Evolutionary conservation across 2,797 vertebrate species (phyloP), one percentile per base, ranked within the genome.

Genomic region (Sparidentex hasta): DNA sequence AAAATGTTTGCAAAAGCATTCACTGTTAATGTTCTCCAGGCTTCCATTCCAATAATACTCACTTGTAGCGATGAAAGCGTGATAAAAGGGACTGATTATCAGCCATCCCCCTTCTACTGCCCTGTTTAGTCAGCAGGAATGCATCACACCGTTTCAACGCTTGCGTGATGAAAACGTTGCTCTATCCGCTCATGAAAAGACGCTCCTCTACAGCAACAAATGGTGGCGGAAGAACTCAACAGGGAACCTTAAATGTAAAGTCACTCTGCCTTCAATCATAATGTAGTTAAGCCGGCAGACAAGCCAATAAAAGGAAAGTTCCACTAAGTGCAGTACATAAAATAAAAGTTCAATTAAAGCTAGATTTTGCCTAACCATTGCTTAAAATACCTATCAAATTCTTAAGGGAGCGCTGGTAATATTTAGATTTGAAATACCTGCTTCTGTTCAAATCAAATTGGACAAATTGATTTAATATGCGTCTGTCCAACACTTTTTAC

Each of bases 181-280:
- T 29, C 29, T 29, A 29, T 5, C 29, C 5, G 29, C 29, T 29
- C 29, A 5, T 29, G 29, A 29, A 25, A n/a, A 29, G 5, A 29
- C 29, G 29, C 3, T 29, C 0, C 11, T 18, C 50, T 4, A 25
- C 41, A 47, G 33, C 20, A 67, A 41, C 43, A 25, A 63, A 43
- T 7, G 48, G 20, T 78, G 20, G 29, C 38, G 9, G 57, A 71
- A 50, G 29, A 44, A 23, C 67, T 64, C 64, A 55, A 61, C 16
- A 38, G 76, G 57, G 63, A 75, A 65, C 14, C 12, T 63, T 74
- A n/a, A 61, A 61, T 44, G 46, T 27, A 66, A 70, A 74, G 74
- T 64, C 38, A 63, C 33, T 52, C 48, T 33, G 46, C 43, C 17
- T 65, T 61, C 59, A 65, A 25, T 66, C n/a, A 46, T 27, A 73